phyloP scores from a whole-genome alignment of 2,113 vertebrate genomes.

The Cercopithecus mona region DNA sequence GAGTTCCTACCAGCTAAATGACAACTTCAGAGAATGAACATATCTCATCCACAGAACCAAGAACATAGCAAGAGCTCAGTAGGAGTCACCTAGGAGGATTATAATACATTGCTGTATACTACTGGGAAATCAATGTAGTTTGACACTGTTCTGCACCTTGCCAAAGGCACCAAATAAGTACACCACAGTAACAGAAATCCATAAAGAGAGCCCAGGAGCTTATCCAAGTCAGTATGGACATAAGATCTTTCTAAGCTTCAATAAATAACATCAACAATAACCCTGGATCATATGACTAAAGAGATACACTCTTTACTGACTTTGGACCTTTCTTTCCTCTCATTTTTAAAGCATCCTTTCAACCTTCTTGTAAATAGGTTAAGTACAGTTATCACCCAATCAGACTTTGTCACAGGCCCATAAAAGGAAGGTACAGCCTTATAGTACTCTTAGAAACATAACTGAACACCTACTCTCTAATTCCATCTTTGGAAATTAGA shows the following conservation, averaged over 20 bases:
- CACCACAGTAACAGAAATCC: not conserved
- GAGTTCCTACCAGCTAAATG: not conserved
- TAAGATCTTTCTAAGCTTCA: not conserved
- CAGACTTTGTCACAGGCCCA: slow-evolving; percentile 5
- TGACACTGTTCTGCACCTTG: not conserved
- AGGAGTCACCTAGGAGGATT: not conserved
- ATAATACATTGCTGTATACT: not conserved
- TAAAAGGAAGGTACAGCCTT: slow-evolving; percentile 28
- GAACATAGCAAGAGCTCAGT: not conserved
- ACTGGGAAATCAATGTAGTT: not conserved
- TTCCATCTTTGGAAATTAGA: slow-evolving; percentile 50
- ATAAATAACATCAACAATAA: not conserved
- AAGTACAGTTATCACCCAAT: not conserved
- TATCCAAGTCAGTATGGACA: not conserved
- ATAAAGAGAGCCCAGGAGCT: not conserved
- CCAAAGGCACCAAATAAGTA: not conserved
- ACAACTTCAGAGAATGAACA: not conserved
- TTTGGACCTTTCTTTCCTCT: not conserved
- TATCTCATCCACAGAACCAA: not conserved
- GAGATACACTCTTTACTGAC: not conserved
- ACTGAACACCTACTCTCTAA: not conserved
- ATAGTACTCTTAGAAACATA: not conserved
- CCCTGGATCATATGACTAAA: not conserved
- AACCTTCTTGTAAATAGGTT: not conserved
- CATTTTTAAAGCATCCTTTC: not conserved